Evolutionary conservation across 2,888 invertebrate species (phyloP).

Genomic region (Deilephila porcellus): DNA sequence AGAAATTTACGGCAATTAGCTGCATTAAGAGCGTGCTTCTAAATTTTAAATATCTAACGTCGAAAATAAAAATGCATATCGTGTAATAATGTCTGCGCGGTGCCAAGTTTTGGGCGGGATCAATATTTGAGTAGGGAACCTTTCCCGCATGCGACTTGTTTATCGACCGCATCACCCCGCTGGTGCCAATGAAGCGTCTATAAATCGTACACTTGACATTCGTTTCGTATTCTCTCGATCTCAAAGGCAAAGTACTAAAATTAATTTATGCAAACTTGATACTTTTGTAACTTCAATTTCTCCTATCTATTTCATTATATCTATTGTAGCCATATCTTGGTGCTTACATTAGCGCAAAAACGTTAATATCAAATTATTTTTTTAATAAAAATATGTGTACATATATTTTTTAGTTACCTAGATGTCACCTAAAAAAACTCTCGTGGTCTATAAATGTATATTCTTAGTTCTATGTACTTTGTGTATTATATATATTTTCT

Average conservation of each 20-base stretch:
- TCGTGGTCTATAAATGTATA: neutral
- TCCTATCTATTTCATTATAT: too few relatives aligned
- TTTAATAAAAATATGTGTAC: too few relatives aligned
- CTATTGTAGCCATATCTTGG: too few relatives aligned
- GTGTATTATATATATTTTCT: conserved; percentile 30
- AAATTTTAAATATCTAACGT: too few relatives aligned
- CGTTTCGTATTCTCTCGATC: conserved; percentile 56
- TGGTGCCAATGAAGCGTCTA: conserved; percentile 9
- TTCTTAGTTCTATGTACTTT: neutral
- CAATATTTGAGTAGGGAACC: neutral
- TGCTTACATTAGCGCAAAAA: too few relatives aligned
- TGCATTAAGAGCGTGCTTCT: too few relatives aligned
- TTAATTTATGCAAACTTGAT: conserved; percentile 10
- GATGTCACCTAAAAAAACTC: too few relatives aligned
- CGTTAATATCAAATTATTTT: too few relatives aligned
- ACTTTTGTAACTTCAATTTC: neutral
- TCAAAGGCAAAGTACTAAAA: conserved; percentile 52
- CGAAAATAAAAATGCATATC: neutral
- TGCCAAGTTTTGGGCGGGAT: neutral
- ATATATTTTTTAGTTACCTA: too few relatives aligned
- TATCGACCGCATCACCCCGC: conserved; percentile 56
- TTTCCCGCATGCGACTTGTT: conserved; percentile 18
- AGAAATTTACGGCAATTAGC: neutral
- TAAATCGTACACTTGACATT: conserved; percentile 75
- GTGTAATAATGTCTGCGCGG: neutral